A percentile compares a stretch with the other conserved stretches of the same genome.
Conservation (phyloP, 2,797 vertebrate genomes). For the Intellagama lesueurii region DNA sequence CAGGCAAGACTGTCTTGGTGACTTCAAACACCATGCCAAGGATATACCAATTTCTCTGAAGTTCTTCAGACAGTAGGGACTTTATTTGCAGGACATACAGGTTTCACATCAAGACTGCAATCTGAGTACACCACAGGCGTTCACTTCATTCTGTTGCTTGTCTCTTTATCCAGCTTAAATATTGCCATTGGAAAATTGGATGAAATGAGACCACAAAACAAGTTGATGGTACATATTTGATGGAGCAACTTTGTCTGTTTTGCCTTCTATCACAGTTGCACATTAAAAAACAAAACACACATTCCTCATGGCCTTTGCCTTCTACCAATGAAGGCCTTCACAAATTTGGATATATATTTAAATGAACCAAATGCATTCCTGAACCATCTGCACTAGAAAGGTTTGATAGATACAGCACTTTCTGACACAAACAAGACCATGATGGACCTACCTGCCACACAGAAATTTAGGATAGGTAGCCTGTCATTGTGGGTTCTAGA, state of each 20-base stretch:
- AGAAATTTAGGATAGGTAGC: neutral
- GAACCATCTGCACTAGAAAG: neutral
- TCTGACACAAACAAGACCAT: neutral
- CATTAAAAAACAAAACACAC: neutral
- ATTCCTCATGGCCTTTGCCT: neutral
- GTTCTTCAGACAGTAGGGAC: conserved; percentile 79
- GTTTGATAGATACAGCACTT: neutral
- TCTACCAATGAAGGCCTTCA: neutral
- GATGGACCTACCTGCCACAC: neutral
- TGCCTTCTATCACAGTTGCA: neutral
- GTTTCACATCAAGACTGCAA: conserved; percentile 67
- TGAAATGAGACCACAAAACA: conserved; percentile 66
- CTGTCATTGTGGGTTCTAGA: too few species aligned
- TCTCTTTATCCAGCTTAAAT: conserved; percentile 64
- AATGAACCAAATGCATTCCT: neutral
- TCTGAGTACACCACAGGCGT: conserved; percentile 60
- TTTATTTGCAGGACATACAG: conserved; percentile 74
- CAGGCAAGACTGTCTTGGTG: conserved; percentile 79
- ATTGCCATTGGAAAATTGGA: conserved; percentile 61
- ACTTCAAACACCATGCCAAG: conserved; percentile 82
- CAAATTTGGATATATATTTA: neutral
- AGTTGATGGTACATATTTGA: conserved; percentile 2
- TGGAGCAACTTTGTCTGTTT: neutral
- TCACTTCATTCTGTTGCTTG: conserved; percentile 46
- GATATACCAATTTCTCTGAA: conserved; percentile 81